phyloP scores from a whole-genome alignment of 2,797 vertebrate species.

The Rousettus madagascariensis region DNA sequence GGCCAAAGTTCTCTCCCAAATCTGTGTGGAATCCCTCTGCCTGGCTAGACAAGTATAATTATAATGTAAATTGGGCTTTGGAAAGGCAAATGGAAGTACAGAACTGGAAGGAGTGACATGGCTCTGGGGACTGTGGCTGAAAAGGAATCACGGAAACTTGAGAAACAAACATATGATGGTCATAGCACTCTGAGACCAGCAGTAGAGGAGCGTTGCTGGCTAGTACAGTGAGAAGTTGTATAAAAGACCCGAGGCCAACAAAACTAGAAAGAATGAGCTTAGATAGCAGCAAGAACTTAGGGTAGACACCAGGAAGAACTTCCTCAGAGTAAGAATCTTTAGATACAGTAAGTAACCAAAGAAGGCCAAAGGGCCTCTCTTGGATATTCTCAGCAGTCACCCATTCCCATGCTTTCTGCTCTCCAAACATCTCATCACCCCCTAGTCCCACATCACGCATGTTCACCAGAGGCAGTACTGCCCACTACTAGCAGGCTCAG shows the following conservation, averaged over 20 bases:
- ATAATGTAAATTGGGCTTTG: conserved; percentile 66
- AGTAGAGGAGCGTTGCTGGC: not conserved
- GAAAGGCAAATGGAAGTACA: conserved; percentile 59
- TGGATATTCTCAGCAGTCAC: not conserved
- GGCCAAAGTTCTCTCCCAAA: conserved; percentile 11
- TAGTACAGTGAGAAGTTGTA: not conserved
- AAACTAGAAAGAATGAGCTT: not conserved
- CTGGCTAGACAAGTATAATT: conserved; percentile 59
- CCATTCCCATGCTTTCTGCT: not conserved
- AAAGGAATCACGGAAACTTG: conserved; percentile 55
- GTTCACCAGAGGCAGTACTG: not conserved
- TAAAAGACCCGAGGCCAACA: not conserved
- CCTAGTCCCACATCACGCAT: not conserved
- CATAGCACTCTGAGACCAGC: not conserved
- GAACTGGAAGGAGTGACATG: conserved; percentile 23
- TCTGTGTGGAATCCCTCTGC: conserved; percentile 3
- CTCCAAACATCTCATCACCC: not conserved
- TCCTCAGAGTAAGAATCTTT: not conserved
- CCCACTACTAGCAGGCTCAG: not conserved
- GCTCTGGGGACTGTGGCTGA: conserved; percentile 1
- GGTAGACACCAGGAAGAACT: not conserved
- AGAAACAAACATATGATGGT: conserved; percentile 5
- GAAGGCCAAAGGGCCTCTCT: not conserved
- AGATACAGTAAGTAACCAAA: not conserved
- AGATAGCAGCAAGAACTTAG: not conserved